Evolutionary conservation across 2,797 vertebrate genomes (phyloP), one percentile per base, ranked within the genome.

Genomic region (Sebastes vulpes): DNA sequence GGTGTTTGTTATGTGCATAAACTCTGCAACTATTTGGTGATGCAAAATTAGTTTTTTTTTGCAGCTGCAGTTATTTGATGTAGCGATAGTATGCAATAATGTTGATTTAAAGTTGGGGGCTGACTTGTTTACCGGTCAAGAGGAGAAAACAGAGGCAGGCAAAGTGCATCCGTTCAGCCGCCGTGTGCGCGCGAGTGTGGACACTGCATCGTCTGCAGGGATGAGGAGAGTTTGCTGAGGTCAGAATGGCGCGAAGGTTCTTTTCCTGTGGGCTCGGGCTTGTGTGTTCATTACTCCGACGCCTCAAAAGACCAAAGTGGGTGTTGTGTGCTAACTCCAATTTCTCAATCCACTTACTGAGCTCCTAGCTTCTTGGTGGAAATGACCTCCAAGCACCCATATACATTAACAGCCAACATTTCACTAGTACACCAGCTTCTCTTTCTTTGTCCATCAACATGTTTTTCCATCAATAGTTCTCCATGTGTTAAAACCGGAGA

Each of bases 391-490:
- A 54, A 81, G 52, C 71, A 76, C 68, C 79, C 81, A 56, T 85
- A 65, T 79, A 87, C 89, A 91, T 91, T 92, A 91, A 85, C 77
- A 66, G 68, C 77, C 56, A 42, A 18, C 60, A 78, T 83, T 90
- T 90, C 89, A 87, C 75, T 64, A 48, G 46, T n/a, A 65, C 31
- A 77, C 28, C 74, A 35, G 48, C 74, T 54, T 71, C 79, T 79
- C 18, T 48, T 46, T 46, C 85, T 92, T 89, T 89, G 88, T 93
- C 84, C 86, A 78, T 91, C 87, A 81, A 73, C 79, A 75, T 88
- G 84, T 77, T 87, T 88, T 84, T 83, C 82, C 81, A 83, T 89
- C 88, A 75, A 77, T 89, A 89, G 88, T 90, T 85, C 84, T 87
- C 73, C 75, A 74, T 58, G 79, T 84, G 73, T 85, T 90, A 87